These are phyloP conservation scores for Enteromius mattozi DNA, from an alignment of 2,797 vertebrate species.

Conservation along the genomic window DNA sequence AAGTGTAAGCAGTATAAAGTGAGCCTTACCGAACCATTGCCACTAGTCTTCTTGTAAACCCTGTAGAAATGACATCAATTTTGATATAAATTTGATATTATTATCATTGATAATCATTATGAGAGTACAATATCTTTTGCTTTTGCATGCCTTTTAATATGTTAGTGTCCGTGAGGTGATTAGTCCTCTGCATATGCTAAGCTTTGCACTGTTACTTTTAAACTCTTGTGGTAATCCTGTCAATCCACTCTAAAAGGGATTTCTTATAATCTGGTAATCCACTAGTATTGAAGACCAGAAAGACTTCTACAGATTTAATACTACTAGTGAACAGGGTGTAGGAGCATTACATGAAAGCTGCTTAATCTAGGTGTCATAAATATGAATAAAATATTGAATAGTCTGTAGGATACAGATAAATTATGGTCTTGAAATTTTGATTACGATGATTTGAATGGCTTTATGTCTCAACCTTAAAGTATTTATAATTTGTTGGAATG, in stretches of 20 bases:
- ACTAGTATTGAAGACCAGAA: conserved; percentile 20
- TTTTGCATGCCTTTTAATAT: not conserved
- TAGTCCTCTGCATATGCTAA: conserved; percentile 39
- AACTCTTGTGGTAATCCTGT: conserved; percentile 40
- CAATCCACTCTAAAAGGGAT: conserved; percentile 52
- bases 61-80: conserved; percentile 71
- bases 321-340: not conserved
- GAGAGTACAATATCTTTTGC: not conserved
- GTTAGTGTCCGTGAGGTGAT: conserved; percentile 13
- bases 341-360: not conserved
- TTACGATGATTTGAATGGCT: not conserved
- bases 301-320: conserved; percentile 34
- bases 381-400: not conserved
- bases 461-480: not conserved
- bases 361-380: conserved; percentile 12
- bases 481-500: not conserved
- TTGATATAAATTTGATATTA: not conserved
- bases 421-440: not conserved
- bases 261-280: conserved; percentile 50
- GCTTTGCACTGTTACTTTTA: conserved; percentile 33
- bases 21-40: conserved; percentile 84
- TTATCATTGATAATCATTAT: not conserved
- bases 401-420: not conserved
- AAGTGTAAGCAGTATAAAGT: conserved; percentile 48
- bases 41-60: conserved; percentile 90